phyloP scores from a whole-genome alignment of 2,797 vertebrate species.

The Fundulus diaphanus region DNA sequence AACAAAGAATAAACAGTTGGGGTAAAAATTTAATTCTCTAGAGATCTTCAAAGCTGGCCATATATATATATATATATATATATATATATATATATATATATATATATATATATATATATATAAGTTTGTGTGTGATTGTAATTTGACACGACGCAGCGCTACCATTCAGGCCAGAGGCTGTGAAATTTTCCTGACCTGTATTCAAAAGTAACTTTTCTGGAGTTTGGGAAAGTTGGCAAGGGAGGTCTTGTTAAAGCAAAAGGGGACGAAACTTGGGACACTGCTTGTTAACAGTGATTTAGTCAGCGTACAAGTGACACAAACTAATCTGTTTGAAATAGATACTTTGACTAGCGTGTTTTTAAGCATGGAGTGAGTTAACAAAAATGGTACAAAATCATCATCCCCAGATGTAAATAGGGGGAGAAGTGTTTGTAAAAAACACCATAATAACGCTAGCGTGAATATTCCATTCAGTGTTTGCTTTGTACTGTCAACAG shows the following conservation, averaged over 20 bases:
- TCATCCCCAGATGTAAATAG: neutral
- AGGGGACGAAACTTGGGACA: neutral
- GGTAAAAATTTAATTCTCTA: neutral
- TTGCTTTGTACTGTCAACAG: slow-evolving; percentile 14
- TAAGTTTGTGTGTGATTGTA: neutral
- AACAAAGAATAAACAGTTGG: no score
- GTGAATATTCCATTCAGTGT: neutral
- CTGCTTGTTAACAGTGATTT: slow-evolving; percentile 9
- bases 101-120: no score
- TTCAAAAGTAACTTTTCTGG: neutral
- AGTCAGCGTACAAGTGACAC: neutral
- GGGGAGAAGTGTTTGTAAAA: neutral
- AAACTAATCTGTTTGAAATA: neutral
- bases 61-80: no score
- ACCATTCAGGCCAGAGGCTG: neutral
- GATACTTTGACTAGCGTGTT: neutral
- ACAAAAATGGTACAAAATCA: no score
- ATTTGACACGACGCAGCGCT: neutral
- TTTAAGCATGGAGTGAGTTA: neutral
- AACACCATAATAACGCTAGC: neutral
- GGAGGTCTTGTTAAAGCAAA: neutral
- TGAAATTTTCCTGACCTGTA: neutral
- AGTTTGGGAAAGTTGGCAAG: neutral
- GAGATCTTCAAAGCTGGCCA: no score
- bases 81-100: no score